A percentile compares a stretch with the other conserved stretches of the same genome.
These are phyloP conservation scores for Schlechtendalia chinensis DNA, from an alignment of 1,140 invertebrate species.

Conservation along the genomic window DNA sequence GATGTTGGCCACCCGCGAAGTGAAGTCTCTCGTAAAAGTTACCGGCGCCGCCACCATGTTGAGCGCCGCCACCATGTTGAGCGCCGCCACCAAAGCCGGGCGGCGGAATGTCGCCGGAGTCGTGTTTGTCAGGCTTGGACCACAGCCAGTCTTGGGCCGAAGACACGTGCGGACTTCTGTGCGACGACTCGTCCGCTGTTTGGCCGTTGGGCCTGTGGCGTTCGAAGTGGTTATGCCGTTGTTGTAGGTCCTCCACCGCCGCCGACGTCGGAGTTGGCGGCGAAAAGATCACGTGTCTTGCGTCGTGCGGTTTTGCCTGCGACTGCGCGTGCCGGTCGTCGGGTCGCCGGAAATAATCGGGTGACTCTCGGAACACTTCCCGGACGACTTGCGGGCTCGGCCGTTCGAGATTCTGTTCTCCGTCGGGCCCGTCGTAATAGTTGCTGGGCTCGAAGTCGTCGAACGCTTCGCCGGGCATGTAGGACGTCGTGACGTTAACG, in stretches of 20 bases:
- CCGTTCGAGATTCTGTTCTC: conserved; percentile 12
- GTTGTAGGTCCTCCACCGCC: too few relatives aligned
- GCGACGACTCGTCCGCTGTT: not conserved
- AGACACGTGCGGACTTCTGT: not conserved
- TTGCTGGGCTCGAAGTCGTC: conserved; percentile 36
- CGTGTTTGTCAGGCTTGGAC: conserved; percentile 26
- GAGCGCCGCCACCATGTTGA: too few relatives aligned
- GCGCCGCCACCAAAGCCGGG: not conserved
- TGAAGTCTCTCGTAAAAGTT: not conserved
- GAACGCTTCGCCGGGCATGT: not conserved
- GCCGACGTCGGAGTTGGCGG: not conserved
- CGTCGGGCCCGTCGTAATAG: conserved; percentile 23
- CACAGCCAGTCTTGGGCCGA: not conserved
- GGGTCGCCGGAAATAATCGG: conserved; percentile 6
- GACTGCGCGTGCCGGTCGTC: not conserved
- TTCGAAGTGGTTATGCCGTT: not conserved
- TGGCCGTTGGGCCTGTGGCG: too few relatives aligned
- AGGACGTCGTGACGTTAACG: not conserved
- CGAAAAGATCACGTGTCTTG: not conserved
- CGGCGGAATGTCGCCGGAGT: not conserved
- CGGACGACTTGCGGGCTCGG: not conserved
- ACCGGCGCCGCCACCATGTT: too few relatives aligned
- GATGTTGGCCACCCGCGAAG: not conserved
- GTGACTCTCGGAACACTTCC: not conserved
- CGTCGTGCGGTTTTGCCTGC: not conserved